phyloP scores from a whole-genome alignment of 2,797 vertebrate species.

The Uromys caudimaculatus region DNA sequence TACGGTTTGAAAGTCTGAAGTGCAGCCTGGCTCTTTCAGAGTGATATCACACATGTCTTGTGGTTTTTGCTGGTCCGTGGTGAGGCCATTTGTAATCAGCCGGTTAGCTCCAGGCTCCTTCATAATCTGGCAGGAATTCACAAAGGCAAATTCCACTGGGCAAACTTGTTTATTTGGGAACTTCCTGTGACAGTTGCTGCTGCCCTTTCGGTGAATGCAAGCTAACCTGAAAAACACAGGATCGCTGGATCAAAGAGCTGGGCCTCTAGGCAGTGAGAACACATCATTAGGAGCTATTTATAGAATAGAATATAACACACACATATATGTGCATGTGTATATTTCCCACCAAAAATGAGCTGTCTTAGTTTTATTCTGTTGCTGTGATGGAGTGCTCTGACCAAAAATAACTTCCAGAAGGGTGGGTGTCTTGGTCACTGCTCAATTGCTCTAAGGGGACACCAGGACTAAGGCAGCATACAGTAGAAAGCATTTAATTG shows the following conservation, averaged over 20 bases:
- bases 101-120: not conserved
- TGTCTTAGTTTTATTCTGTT: not conserved
- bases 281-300: not conserved
- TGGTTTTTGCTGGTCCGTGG: not conserved
- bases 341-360: not conserved
- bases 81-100: not conserved
- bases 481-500: not conserved
- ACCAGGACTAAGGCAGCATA: not conserved
- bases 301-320: not conserved
- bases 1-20: not conserved
- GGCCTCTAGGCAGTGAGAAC: not conserved
- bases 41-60: not conserved
- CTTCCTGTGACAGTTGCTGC: no score
- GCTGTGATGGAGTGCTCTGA: not conserved
- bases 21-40: not conserved
- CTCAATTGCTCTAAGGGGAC: not conserved
- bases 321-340: not conserved
- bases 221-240: not conserved
- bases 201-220: not conserved
- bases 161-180: not conserved
- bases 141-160: not conserved
- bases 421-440: not conserved
- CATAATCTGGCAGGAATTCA: not conserved
- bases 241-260: not conserved
- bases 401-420: not conserved